Base-by-base conservation (phyloP, 2,113 vertebrate genomes). In the Pluvialis apricaria region DNA sequence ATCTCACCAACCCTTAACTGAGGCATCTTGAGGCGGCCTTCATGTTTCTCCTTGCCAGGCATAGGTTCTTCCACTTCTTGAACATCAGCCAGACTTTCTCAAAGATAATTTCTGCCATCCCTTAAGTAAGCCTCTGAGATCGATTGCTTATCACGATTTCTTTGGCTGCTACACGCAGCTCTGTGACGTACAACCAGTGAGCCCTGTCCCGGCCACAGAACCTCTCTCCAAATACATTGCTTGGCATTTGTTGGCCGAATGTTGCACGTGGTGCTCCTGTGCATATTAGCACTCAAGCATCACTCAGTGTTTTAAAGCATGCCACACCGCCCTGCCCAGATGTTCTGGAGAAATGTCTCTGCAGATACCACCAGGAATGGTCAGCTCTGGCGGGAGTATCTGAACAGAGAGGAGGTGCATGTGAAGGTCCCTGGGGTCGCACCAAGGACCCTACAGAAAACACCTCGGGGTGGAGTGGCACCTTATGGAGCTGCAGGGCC, bases 121-220 rank as follows among this genome's bases (percentile, higher is more conserved):
- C 36, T 32, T 24, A 6, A 44, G 8, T 5, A 61, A 32, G 70
- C 13, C 13, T 25, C 45, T 14, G 65, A 42, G 66, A 47, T 10
- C 28, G 10, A 8, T 17, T 16, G 49, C 32, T 68, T 17, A n/a
- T n/a, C 42, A 2, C 0, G 0, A 8, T 9, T 51, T 26, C 52
- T 32, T 13, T 29, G 24, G 57, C 2, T 32, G 81, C 47, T 24
- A 10, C 9, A 8, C 2, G 1, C 14, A 61, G 55, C 29, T 82
- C 58, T 15, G 9, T 29, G 72, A 36, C 6, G 51, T 7, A 5
- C 9, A 40, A 5, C 29, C 83, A 34, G 8, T 0, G 11, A 49
- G 51, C 31, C 57, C 47, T n/a, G 69, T 5, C 45, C 60, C 9
- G 15, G 21, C 17, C 0, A 0, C 25, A 45, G 49, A 21, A 40